Evolutionary conservation across 1,140 invertebrate species (phyloP), one percentile per base, ranked within the genome.

Genomic region (Drosophila sechellia): DNA sequence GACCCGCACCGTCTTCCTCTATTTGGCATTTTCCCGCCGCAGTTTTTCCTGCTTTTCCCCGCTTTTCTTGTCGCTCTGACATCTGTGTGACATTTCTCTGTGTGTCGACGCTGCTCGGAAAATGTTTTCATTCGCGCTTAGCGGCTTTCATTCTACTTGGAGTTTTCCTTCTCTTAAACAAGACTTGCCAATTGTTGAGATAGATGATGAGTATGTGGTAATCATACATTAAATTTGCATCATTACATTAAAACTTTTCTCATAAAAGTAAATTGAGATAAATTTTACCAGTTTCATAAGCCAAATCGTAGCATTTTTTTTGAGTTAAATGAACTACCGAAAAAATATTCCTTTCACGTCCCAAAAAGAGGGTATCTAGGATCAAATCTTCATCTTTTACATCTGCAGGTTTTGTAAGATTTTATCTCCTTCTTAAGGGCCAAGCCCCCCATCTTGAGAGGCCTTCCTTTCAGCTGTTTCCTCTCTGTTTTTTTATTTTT

Each of bases 101-200:
- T 57, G 45, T 61, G 70, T 45, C 42, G 56, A 35, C 54, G 45
- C 22, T 57, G 58, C 72, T 69, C 60, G 63, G 46, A 77, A 77
- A 77, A 77, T 77, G 69, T 77, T 77, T 77, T 77, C 74, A 77
- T 77, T 77, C 69, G 56, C 58, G 73, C 73, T 77, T 77, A 77
- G 73, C 73, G 54, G 68, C 60, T 64, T 34, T 64, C 52, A 40
- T 17, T 8, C 39, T 35, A 58, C 54, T 42, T 45, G 37, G 3
- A 35, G 35, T 27, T 40, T n/a, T 27, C 27, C 42, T n/a, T 3
- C 20, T 20, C 20, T 34, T 15, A 12, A 68, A n/a, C 13, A 11
- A 12, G 42, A 10, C 12, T 43, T 55, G 35, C 15, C 40, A 53
- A 66, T 65, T 53, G 39, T 39, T 37, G 22, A 31, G 22, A 65